Evolutionary conservation across 2,113 vertebrate genomes (phyloP).

Genomic region (cattle (Bos taurus)): DNA sequence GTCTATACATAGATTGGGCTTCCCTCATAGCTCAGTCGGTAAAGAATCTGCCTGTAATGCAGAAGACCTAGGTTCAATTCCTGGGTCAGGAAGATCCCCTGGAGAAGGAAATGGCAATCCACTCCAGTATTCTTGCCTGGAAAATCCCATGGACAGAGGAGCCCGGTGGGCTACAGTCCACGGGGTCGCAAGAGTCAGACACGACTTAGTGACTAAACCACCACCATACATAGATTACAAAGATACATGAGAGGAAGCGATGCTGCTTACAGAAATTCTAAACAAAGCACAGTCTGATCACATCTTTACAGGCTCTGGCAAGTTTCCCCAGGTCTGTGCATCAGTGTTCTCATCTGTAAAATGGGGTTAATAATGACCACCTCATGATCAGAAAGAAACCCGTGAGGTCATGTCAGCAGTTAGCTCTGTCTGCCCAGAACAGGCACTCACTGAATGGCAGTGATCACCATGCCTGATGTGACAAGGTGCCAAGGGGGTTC

Average conservation of each 20-base stretch:
- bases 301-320: not conserved
- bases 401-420: not conserved
- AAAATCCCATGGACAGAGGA: not conserved
- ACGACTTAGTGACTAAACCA: not conserved
- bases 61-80: not conserved
- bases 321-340: not conserved
- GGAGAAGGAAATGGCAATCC: not conserved
- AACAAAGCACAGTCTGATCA: not conserved
- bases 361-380: not conserved
- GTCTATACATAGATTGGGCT: not conserved
- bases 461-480: not conserved
- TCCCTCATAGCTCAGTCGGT: not conserved
- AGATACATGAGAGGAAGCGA: not conserved
- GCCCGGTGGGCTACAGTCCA: not conserved
- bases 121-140: not conserved
- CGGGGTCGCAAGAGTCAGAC: not conserved
- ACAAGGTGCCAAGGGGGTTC: not conserved
- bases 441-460: accelerated
- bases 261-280: not conserved
- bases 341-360: not conserved
- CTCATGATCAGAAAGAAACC: not conserved
- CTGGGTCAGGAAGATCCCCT: not conserved
- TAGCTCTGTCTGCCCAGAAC: not conserved
- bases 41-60: not conserved
- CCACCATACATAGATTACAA: not conserved